Base-by-base conservation (phyloP, 2,888 invertebrate genomes). In the Smittia aterrima region DNA sequence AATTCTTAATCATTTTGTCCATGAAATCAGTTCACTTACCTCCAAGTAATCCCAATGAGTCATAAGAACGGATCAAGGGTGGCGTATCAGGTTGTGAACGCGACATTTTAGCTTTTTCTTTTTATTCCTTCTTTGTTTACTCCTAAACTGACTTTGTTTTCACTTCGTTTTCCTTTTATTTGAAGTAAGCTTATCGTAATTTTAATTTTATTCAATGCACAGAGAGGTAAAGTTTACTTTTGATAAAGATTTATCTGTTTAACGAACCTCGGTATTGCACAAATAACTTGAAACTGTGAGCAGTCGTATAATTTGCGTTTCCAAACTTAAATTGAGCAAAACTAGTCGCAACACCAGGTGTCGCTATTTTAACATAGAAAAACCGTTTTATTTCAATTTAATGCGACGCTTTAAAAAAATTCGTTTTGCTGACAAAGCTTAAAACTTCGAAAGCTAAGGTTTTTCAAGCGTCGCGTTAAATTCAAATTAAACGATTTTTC, bases 1-100 rank as follows among this genome's bases (percentile, higher is more conserved):
- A 11, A n/a, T 1, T 64, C 3, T 25, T 22, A 64, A 27, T 27
- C 24, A n/a, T 2, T 20, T 7, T 27, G 25, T 27, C 64, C 25
- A 25, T 27, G 11, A 25, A 64, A 64, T 22, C 27, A 27, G 64
- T 27, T 27, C 64, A 64, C 38, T 72, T 62, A 72, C 72, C 72
- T 16, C 54, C 72, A 11, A 72, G 40, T 9, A 72, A 16, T 72
- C 72, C 72, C 38, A 72, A 40, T 62, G 72, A 72, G 22, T 72
- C 72, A 40, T 54, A 72, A 3, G 72, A 72, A 58, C 40, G 58
- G 13, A 58, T 40, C 32, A 72, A 38, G 11, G 72, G 72, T 22
- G 72, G 72, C 32, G 72, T 72, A 9, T 72, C 32, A 32, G 72
- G 38, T 24, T 72, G 72, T 16, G 72, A 72, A 16, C 58, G 24